Conservation (phyloP, 2,797 vertebrate genomes). For the Chaetophractus vellerosus region DNA sequence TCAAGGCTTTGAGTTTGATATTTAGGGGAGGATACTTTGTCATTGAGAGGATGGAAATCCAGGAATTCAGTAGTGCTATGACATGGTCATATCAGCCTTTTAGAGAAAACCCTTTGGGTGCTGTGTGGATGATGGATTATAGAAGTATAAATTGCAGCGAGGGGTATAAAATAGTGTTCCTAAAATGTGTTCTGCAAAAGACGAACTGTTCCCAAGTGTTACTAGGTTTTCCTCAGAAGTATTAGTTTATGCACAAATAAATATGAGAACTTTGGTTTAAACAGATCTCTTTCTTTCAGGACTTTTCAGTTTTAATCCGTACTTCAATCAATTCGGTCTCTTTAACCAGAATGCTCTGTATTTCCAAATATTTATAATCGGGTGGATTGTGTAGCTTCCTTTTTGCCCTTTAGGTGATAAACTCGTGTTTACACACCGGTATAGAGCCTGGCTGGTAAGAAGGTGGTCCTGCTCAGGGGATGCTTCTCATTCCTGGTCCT, state of each 20-base stretch:
- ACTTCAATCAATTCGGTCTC: background rate
- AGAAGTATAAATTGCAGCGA: background rate
- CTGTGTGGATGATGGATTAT: background rate
- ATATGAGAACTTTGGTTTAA: background rate
- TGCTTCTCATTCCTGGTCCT: background rate
- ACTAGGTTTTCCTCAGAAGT: background rate
- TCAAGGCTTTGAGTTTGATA: accelerated
- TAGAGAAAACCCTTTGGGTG: background rate
- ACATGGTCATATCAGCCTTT: background rate
- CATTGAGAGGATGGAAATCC: background rate
- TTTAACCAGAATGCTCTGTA: background rate
- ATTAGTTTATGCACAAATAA: background rate
- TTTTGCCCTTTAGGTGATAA: too few species aligned
- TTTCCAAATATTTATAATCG: background rate
- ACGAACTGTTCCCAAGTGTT: background rate
- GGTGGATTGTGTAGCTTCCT: background rate
- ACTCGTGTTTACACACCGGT: background rate
- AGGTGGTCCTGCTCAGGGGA: background rate
- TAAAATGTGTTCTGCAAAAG: background rate
- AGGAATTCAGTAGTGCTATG: background rate
- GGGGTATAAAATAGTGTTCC: background rate
- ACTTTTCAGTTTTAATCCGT: background rate
- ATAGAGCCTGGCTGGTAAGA: accelerated
- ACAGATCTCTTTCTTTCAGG: background rate
- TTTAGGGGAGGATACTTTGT: background rate